Percentiles rank a stretch among this genome's conserved stretches.
Evolutionary conservation across 1,140 invertebrate species (phyloP).

Genomic region (Monochamus saltuarius): DNA sequence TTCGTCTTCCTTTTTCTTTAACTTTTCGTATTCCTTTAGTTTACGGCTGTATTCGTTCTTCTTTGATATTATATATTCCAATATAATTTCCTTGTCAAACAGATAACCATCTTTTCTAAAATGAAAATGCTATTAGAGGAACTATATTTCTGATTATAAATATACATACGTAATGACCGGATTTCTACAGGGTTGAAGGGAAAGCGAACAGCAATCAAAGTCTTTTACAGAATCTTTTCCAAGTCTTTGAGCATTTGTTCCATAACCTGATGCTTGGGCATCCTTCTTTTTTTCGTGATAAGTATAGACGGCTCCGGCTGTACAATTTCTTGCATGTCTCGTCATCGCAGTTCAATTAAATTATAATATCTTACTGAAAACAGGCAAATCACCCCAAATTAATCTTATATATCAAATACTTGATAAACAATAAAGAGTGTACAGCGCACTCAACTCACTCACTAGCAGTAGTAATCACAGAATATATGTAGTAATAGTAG

Average conservation of each 20-base stretch:
- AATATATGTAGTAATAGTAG: no score
- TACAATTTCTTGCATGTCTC: slow-evolving; percentile 95
- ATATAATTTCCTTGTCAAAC: slow-evolving; percentile 96
- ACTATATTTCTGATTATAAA: neutral
- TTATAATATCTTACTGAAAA: no score
- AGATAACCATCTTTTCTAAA: slow-evolving; percentile 88
- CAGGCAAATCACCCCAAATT: no score
- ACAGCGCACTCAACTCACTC: no score
- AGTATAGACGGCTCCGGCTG: slow-evolving; percentile 96
- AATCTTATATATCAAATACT: no score
- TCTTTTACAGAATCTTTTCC: slow-evolving; percentile 97
- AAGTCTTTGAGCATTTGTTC: slow-evolving; percentile 78
- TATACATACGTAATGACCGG: slow-evolving; percentile 78
- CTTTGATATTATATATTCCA: slow-evolving; percentile 94
- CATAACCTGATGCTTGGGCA: slow-evolving; percentile 87
- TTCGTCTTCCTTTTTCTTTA: slow-evolving; percentile 73
- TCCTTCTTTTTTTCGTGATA: slow-evolving; percentile 99
- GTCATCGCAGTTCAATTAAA: slow-evolving; percentile 66
- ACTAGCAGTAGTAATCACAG: no score
- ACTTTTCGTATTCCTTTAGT: slow-evolving; percentile 91
- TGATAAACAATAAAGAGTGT: no score
- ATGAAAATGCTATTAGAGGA: slow-evolving; percentile 20
- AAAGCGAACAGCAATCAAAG: slow-evolving; percentile 97
- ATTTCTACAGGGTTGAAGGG: slow-evolving; percentile 91
- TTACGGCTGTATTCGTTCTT: slow-evolving; percentile 90